phyloP scores from a whole-genome alignment of 2,113 vertebrate species.

The Gyps fulvus region DNA sequence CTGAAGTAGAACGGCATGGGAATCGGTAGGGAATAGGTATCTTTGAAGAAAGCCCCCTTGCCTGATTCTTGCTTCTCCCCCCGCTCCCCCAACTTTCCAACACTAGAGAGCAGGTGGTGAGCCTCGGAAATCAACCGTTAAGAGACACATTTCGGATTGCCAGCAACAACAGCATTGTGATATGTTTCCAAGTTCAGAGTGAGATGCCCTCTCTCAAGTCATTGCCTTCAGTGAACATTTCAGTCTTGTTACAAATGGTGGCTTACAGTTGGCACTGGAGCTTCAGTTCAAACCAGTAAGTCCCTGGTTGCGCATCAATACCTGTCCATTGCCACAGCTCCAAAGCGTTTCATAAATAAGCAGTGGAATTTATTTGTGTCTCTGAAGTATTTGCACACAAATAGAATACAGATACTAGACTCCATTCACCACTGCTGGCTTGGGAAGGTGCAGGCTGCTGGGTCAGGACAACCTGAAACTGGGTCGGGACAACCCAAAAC shows the following conservation, averaged over 20 bases:
- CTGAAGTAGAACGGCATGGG: not conserved
- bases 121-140: not conserved
- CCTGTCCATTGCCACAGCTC: not conserved
- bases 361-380: slow-evolving; percentile 10
- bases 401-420: not conserved
- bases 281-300: not conserved
- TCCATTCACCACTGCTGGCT: not conserved
- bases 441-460: not conserved
- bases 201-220: not conserved
- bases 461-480: not conserved
- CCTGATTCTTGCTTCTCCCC: not conserved
- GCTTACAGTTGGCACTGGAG: not conserved
- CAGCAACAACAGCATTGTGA: not conserved
- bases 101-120: not conserved
- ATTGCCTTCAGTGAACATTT: not conserved
- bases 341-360: slow-evolving; percentile 4
- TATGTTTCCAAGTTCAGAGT: not conserved
- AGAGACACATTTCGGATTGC: not conserved
- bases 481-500: accelerated
- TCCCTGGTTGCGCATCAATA: not conserved
- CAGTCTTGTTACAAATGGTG: not conserved
- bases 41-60: not conserved
- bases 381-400: not conserved
- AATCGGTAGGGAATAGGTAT: not conserved
- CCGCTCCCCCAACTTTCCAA: not conserved